phyloP scores from a whole-genome alignment of 1,140 invertebrate species.

The Temnothorax curvispinosus region DNA sequence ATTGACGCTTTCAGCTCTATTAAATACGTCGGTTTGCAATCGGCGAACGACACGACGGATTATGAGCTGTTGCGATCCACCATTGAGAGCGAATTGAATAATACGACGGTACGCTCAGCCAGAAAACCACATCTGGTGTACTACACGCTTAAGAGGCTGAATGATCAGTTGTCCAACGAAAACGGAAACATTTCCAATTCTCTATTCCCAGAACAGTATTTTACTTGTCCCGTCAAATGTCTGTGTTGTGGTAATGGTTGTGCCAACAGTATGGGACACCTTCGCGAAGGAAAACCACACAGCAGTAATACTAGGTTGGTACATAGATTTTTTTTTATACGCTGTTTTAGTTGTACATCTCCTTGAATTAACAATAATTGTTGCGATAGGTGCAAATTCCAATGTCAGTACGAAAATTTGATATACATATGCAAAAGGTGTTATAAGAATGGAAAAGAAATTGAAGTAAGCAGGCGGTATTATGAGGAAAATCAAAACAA shows the following conservation, averaged over 20 bases:
- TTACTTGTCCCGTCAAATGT: constrained; percentile 91
- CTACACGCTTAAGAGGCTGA: constrained; percentile 90
- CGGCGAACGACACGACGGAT: constrained; percentile 85
- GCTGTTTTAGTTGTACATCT: background rate
- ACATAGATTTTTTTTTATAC: constrained; percentile 11
- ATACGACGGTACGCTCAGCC: constrained; percentile 89
- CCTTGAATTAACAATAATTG: background rate
- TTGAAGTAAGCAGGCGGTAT: constrained; percentile 87
- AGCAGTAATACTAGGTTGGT: constrained; percentile 84
- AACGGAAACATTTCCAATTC: constrained; percentile 88
- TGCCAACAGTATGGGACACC: constrained; percentile 91
- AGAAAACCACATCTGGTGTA: constrained; percentile 89
- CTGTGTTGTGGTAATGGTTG: constrained; percentile 91
- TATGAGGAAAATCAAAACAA: constrained; percentile 89
- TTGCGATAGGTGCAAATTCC: constrained; percentile 87
- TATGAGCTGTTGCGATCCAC: constrained; percentile 84
- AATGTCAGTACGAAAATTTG: constrained; percentile 93
- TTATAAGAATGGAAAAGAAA: constrained; percentile 87
- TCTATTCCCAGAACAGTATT: constrained; percentile 93
- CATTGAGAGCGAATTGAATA: constrained; percentile 87
- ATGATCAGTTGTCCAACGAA: constrained; percentile 92
- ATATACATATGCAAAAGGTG: constrained; percentile 91
- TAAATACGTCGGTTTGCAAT: constrained; percentile 90
- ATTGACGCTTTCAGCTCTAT: constrained; percentile 91
- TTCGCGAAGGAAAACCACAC: constrained; percentile 89